Evolutionary conservation across 2,113 vertebrate genomes (phyloP), one percentile per base, ranked within the genome.

Genomic region (Festucalex cinctus): DNA sequence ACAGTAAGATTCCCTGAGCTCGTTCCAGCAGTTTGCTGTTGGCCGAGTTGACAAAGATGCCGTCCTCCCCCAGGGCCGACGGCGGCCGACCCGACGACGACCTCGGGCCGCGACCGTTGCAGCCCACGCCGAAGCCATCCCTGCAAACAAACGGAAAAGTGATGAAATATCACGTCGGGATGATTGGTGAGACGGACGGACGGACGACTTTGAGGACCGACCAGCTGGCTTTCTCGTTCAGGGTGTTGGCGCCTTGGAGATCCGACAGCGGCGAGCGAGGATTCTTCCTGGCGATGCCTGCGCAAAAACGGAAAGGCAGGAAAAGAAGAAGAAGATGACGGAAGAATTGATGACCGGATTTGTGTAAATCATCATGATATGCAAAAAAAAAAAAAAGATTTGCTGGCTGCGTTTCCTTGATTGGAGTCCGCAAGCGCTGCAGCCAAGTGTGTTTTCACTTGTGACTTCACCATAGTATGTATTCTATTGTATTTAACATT

Each of bases 1-100:
- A 98, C 96, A 96, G 94, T 67, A 98, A 93, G 86, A 99, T 97
- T 70, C 96, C 95, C 26, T 97, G 96, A 56, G 96, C 97, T 78
- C 97, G 92, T 85, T 98, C 97, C 88, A 99, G 90, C 28, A 99
- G 94, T 70, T 97, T 98, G 92, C 94, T 98, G 91, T 92, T 96
- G 68, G 92, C 91, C 0, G 94, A 66, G 73, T 94, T 95, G 78
- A 95, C 75, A 12, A 98, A 99, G 81, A 98, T 95, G 8, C 95
- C 96, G 0, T 97, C 96, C 51, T 97, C 96, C 65, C 97, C 96
- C 58, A 93, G 88, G 54, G 92, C 75, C 14, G 90, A 91, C 68
- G 93, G 10, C 6, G 95, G 79, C 16, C 92, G 92, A 68, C 73
- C 86, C 36, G 90, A n/a, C n/a, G n/a, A n/a, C n/a, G n/a, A 91